Percentiles rank a stretch among this genome's conserved stretches.
Evolutionary conservation across 2,797 vertebrate genomes (phyloP).

Genomic region (Thalassophryne amazonica): DNA sequence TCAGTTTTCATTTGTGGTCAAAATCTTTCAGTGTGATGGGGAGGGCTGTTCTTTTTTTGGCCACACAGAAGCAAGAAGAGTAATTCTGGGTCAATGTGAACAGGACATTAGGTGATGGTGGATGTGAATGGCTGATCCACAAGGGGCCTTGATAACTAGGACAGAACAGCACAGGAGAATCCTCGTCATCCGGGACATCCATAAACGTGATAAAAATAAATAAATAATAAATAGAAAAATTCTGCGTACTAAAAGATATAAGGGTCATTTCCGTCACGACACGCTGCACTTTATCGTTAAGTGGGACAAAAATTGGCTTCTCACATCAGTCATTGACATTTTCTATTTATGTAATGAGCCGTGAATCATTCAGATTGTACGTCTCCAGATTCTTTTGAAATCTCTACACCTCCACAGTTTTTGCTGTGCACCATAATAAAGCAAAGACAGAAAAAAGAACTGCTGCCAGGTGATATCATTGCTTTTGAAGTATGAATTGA

Average conservation of each 20-base stretch:
- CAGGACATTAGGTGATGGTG: slow-evolving; percentile 13
- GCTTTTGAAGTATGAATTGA: slow-evolving; percentile 13
- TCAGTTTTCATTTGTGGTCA: no score
- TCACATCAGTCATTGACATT: no score
- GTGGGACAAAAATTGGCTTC: no score
- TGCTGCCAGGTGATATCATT: slow-evolving; percentile 16
- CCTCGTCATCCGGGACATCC: neutral
- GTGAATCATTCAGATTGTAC: slow-evolving; percentile 17
- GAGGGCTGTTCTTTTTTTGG: slow-evolving; percentile 35
- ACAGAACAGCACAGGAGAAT: slow-evolving; percentile 41
- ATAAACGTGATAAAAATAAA: no score
- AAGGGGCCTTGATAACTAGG: slow-evolving; percentile 55
- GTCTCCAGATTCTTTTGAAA: slow-evolving; percentile 15
- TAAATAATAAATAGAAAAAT: no score
- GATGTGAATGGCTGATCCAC: slow-evolving; percentile 43
- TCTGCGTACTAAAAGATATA: no score
- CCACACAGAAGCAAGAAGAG: slow-evolving; percentile 42
- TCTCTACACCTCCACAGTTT: slow-evolving; percentile 6
- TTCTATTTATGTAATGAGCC: slow-evolving; percentile 12
- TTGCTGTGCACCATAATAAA: neutral
- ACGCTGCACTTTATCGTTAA: no score
- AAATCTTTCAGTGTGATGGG: slow-evolving; percentile 3
- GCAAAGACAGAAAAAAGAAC: slow-evolving; percentile 4
- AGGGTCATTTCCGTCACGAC: no score
- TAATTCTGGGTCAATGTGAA: slow-evolving; percentile 75